phyloP scores from a whole-genome alignment of 2,888 invertebrate genomes.

The Latheticus oryzae region DNA sequence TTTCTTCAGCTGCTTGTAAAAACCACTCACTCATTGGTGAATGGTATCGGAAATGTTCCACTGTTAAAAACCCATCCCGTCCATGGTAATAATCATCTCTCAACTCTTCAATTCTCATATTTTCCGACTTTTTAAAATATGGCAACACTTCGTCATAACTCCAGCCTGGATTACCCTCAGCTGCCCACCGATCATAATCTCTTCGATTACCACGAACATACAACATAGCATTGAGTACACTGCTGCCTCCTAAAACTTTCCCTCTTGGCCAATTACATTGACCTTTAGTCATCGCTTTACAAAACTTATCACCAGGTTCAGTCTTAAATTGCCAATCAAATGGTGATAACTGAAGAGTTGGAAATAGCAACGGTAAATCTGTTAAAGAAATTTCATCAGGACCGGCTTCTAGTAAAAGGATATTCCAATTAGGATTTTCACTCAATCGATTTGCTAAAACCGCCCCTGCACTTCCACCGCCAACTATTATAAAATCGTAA shows the following conservation, averaged over 20 bases:
- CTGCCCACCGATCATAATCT: slow-evolving; percentile 90
- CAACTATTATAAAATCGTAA: slow-evolving; percentile 85
- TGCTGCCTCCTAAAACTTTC: slow-evolving; percentile 83
- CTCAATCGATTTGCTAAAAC: slow-evolving; percentile 83
- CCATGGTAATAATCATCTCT: slow-evolving; percentile 75
- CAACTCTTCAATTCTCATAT: slow-evolving; percentile 76
- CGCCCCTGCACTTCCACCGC: slow-evolving; percentile 85
- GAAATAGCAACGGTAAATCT: slow-evolving; percentile 79
- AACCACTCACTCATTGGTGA: slow-evolving; percentile 79
- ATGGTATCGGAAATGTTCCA: slow-evolving; percentile 78
- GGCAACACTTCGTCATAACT: slow-evolving; percentile 78
- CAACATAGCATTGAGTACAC: slow-evolving; percentile 90
- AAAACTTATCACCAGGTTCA: slow-evolving; percentile 76
- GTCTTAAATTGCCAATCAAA: slow-evolving; percentile 88
- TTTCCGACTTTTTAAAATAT: slow-evolving; percentile 85
- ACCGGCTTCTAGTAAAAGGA: slow-evolving; percentile 83
- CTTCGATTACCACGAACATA: slow-evolving; percentile 85
- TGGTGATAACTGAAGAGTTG: slow-evolving; percentile 76
- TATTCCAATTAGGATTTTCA: slow-evolving; percentile 78
- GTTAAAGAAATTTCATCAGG: slow-evolving; percentile 70
- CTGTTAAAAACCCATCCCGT: slow-evolving; percentile 77
- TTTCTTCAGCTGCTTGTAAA: slow-evolving; percentile 75
- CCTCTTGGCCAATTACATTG: slow-evolving; percentile 83
- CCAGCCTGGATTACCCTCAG: slow-evolving; percentile 83
- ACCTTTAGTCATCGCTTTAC: slow-evolving; percentile 74